Conservation (phyloP, 2,113 vertebrate genomes). For the Edolisoma coerulescens region DNA sequence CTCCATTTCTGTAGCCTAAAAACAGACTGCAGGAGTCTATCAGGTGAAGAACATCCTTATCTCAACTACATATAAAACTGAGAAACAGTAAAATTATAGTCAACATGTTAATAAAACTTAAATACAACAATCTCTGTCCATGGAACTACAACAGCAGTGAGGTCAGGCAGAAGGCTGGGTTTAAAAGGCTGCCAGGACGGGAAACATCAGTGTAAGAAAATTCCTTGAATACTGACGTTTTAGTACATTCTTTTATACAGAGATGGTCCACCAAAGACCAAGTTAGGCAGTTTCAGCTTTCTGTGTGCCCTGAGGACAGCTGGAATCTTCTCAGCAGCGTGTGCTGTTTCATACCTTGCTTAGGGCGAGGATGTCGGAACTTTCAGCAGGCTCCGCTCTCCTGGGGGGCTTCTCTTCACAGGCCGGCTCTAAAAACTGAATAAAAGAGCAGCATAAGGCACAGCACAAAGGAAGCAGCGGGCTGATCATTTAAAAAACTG, state of each 20-base stretch:
- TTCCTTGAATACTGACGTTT: neutral
- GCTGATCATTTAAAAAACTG: fast-evolving
- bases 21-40: neutral
- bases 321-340: neutral
- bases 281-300: neutral
- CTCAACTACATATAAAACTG: neutral
- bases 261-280: neutral
- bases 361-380: neutral
- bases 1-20: neutral
- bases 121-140: neutral
- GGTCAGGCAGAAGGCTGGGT: neutral
- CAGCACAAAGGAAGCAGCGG: neutral
- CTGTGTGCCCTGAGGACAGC: neutral
- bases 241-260: neutral
- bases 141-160: neutral
- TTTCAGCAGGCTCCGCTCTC: constrained; percentile 1
- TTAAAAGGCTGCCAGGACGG: neutral
- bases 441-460: neutral
- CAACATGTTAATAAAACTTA: neutral
- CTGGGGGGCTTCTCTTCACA: neutral
- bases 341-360: neutral
- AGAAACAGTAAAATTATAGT: neutral
- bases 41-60: neutral
- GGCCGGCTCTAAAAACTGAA: constrained; percentile 50
- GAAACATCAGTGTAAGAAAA: neutral